A percentile compares a stretch with the other conserved stretches of the same genome.
Conservation (phyloP, 2,888 invertebrate genomes). For the Amphipoea oculea region DNA sequence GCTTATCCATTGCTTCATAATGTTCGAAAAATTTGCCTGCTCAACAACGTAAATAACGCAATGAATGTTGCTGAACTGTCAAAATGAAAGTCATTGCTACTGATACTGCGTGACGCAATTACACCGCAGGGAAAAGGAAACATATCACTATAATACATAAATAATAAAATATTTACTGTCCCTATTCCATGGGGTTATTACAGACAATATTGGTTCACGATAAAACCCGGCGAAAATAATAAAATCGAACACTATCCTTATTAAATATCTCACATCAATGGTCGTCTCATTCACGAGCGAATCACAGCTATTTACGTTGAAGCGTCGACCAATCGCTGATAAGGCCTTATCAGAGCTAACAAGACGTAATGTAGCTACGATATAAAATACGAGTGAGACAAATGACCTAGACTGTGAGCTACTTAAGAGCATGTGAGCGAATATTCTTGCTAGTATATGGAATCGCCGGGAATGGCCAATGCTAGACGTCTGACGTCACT, state of each 20-base stretch:
- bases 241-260: background rate
- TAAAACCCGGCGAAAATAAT: background rate
- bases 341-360: constrained; percentile 61
- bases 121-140: too few relatives aligned
- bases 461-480: background rate
- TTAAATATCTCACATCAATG: constrained; percentile 11
- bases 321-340: constrained; percentile 60
- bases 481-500: background rate
- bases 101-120: too few relatives aligned
- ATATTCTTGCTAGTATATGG: constrained; percentile 5
- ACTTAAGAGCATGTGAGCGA: constrained; percentile 9
- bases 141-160: too few relatives aligned
- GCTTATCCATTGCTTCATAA: too few relatives aligned
- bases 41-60: too few relatives aligned
- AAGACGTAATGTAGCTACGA: constrained; percentile 39
- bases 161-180: too few relatives aligned
- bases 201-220: background rate
- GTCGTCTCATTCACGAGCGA: constrained; percentile 33
- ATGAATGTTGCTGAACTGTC: too few relatives aligned
- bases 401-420: constrained; percentile 54
- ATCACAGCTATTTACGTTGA: constrained; percentile 55
- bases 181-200: too few relatives aligned
- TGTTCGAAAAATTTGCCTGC: too few relatives aligned
- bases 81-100: too few relatives aligned
- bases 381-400: constrained; percentile 47